Base-by-base conservation (phyloP, 2,113 vertebrate genomes). In the Phrynosoma platyrhinos region DNA sequence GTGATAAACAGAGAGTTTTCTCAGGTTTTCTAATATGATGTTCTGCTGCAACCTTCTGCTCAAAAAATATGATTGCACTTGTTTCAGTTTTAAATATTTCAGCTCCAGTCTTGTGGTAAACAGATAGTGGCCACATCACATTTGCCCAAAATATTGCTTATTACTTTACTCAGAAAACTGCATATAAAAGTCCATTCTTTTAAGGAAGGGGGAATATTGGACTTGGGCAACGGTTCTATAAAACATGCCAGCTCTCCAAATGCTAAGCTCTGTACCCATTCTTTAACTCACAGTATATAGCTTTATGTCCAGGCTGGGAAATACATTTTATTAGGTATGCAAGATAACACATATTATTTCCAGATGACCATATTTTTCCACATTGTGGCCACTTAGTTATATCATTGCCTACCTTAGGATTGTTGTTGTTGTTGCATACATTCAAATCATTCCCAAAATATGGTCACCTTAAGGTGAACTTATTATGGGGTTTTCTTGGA, bases 21-120 rank as follows among this genome's bases (percentile, higher is more conserved):
- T 27, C 77, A 91, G 88, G 84, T 90, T 23, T 12, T 83, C 92
- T 89, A 94, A 20, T 64, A 7, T 91, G 92, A 94, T 93, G 85
- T 94, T 93, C 94, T 93, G 92, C 94, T 96, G 94, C 95, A 95
- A 62, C 95, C 96, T 96, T 95, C 95, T 96, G 95, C 93, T 83
- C 95, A 92, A 90, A 94, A 18, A 80, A 83, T 82, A 92, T 86
- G 77, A 95, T 23, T 94, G 87, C 95, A 96, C 53, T 47, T 64
- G 10, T 62, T 87, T 75, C 20, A 23, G 1, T 87, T 9, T 7
- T 12, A 62, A 87, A 55, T 4, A 13, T n/a, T 87, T 87, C 47
- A 12, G 55, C 20, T 75, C 20, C 68, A 74, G 6, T 8, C 18
- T 83, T 58, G 30, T 74, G n/a, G 68, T 16, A 88, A 1, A 13